Conservation (phyloP, 2,113 vertebrate species). For the Nettapus auritus region DNA sequence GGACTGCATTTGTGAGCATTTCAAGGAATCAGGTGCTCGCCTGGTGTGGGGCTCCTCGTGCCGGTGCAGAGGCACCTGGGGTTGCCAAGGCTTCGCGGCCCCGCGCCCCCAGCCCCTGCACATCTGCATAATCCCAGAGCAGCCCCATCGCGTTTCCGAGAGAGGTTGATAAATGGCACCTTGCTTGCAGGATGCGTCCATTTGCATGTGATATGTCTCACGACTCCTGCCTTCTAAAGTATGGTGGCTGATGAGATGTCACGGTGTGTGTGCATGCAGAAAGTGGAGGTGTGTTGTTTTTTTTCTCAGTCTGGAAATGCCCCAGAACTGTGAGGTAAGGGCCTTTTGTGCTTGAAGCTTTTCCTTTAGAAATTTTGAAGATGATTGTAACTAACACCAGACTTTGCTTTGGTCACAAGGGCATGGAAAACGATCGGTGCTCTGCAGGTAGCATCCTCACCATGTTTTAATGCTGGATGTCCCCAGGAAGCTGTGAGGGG, state of each 20-base stretch:
- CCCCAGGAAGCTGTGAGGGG: not conserved
- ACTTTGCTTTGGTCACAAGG: not conserved
- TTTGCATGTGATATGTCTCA: conserved; percentile 97
- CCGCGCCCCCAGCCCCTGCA: not conserved
- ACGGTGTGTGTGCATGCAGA: conserved; percentile 72
- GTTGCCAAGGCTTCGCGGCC: conserved; percentile 92
- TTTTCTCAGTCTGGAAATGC: conserved; percentile 41
- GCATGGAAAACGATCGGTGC: not conserved
- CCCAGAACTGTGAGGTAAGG: not conserved
- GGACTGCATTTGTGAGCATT: conserved; percentile 76
- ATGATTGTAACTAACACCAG: not conserved
- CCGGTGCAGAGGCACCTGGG: conserved; percentile 84
- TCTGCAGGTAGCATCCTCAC: not conserved
- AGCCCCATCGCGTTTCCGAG: conserved; percentile 89
- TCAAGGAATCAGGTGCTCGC: conserved; percentile 80
- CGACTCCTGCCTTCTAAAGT: conserved; percentile 78
- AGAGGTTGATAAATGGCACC: conserved; percentile 93
- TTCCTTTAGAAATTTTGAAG: not conserved
- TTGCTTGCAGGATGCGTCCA: conserved; percentile 94
- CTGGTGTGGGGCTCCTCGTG: conserved; percentile 69
- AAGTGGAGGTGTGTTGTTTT: conserved; percentile 47
- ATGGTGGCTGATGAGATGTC: conserved; percentile 80
- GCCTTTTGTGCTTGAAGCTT: not conserved
- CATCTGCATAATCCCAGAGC: conserved; percentile 89
- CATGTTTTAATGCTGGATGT: fast-evolving